Conservation (phyloP, 2,888 invertebrate genomes). For the Cylloceria caligata region DNA sequence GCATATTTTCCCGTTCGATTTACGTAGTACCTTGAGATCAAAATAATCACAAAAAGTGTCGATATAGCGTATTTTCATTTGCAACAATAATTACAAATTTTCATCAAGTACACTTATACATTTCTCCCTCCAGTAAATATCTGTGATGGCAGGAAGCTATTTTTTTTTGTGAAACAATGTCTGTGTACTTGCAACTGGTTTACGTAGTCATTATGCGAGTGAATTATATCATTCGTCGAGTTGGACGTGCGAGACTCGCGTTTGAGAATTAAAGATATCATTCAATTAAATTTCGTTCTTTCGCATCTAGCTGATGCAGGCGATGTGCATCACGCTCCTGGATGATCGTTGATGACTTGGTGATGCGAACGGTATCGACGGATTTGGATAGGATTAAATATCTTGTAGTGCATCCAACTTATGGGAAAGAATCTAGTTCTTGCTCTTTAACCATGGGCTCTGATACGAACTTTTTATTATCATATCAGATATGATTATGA, state of each 20-base stretch:
- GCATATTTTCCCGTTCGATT: too few relatives aligned
- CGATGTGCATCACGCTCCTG: conserved; percentile 31
- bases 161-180: conserved; percentile 40
- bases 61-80: conserved; percentile 19
- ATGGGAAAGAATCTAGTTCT: background rate
- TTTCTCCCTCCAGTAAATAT: conserved; percentile 22
- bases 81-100: conserved; percentile 50
- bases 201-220: background rate
- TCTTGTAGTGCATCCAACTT: background rate
- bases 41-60: conserved; percentile 21
- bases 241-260: conserved; percentile 40
- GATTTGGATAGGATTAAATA: conserved; percentile 17
- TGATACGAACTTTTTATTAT: too few relatives aligned
- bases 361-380: conserved; percentile 32
- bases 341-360: conserved; percentile 55
- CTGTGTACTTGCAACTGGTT: conserved; percentile 21
- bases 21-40: background rate
- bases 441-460: background rate
- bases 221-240: conserved; percentile 47
- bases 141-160: conserved; percentile 22
- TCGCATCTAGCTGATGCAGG: conserved; percentile 45
- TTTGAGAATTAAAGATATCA: conserved; percentile 56
- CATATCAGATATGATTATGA: too few relatives aligned
- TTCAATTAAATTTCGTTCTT: conserved; percentile 65
- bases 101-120: conserved; percentile 33